Conservation (phyloP, 2,113 vertebrate species). For the Lepidothrix coronata region DNA sequence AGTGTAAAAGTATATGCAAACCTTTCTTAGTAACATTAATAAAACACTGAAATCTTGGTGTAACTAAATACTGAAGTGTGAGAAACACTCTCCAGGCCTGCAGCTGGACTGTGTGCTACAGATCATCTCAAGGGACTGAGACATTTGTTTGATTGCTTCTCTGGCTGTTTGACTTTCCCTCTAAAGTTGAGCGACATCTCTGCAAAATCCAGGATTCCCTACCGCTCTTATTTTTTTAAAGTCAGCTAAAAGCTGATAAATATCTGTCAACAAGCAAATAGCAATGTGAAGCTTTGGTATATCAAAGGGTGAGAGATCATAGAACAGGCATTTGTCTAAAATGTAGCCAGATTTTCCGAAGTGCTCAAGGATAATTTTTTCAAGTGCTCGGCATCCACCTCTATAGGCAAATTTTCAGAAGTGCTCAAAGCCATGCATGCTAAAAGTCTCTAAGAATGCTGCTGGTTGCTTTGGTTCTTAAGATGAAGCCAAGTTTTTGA, state of each 20-base stretch:
- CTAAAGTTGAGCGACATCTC: background rate
- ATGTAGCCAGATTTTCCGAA: constrained; percentile 37
- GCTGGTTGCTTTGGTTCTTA: background rate
- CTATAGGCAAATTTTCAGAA: constrained; percentile 40
- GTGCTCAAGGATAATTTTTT: constrained; percentile 30
- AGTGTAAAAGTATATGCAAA: background rate
- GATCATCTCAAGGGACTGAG: background rate
- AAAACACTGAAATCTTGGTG: background rate
- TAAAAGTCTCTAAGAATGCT: background rate
- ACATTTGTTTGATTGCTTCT: background rate
- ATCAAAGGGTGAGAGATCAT: constrained; percentile 38
- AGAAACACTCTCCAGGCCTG: background rate
- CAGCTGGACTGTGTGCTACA: background rate
- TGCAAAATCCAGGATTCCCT: background rate
- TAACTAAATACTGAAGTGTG: accelerated
- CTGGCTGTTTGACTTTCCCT: background rate
- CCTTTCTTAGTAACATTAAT: background rate
- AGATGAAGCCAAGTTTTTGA: constrained; percentile 24
- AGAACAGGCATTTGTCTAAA: constrained; percentile 38
- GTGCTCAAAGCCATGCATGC: background rate
- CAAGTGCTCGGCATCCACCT: background rate
- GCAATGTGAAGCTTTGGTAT: background rate
- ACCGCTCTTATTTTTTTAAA: background rate
- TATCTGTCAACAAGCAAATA: constrained; percentile 31
- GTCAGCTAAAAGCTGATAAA: background rate